Percentiles rank a stretch among this genome's conserved stretches.
These are phyloP conservation scores for Oreocharis arfaki DNA, from an alignment of 2,113 vertebrate genomes.

Conservation along the genomic window DNA sequence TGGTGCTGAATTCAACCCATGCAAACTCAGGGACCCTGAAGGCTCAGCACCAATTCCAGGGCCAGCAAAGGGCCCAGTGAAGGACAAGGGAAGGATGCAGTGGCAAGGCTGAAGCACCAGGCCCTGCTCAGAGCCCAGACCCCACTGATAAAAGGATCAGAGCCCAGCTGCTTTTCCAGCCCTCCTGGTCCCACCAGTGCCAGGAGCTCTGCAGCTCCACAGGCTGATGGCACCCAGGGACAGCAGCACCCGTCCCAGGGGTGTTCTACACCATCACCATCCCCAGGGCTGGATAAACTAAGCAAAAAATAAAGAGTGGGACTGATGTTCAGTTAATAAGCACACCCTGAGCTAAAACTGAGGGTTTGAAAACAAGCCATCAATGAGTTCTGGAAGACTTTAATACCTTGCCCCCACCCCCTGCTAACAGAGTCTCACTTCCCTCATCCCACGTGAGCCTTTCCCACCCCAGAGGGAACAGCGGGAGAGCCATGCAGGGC, in stretches of 20 bases:
- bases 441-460: rapidly evolving
- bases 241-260: not conserved
- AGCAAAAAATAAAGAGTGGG: not conserved
- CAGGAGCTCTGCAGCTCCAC: not conserved
- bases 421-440: not conserved
- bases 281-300: not conserved
- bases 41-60: not conserved
- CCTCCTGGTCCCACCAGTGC: not conserved
- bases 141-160: not conserved
- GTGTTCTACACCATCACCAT: not conserved
- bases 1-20: not conserved
- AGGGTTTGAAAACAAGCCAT: not conserved
- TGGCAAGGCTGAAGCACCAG: not conserved
- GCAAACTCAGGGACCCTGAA: not conserved
- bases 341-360: not conserved
- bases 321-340: not conserved
- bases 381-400: not conserved
- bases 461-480: not conserved
- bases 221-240: not conserved
- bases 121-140: not conserved
- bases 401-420: rapidly evolving
- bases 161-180: not conserved
- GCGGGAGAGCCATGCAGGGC: not conserved
- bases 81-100: not conserved
- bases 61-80: not conserved